Conservation (phyloP, 2,888 invertebrate species). For the Eristalinus aeneus region DNA sequence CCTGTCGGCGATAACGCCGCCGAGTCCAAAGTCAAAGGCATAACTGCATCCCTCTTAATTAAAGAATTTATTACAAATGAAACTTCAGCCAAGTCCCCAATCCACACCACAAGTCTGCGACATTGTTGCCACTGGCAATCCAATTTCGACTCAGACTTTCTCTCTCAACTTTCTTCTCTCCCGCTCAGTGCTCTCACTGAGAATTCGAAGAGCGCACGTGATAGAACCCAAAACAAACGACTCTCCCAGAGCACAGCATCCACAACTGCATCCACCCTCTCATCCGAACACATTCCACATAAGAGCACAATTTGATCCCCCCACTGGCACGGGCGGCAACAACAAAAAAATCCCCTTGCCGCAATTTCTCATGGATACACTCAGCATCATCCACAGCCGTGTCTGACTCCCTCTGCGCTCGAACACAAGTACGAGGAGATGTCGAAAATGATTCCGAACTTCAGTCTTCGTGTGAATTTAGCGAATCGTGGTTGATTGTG, state of each 20-base stretch:
- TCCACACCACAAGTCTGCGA: background rate
- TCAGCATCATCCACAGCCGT: background rate
- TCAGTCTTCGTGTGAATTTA: slow-evolving; percentile 80
- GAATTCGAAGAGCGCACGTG: slow-evolving; percentile 45
- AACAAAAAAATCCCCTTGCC: slow-evolving; percentile 52
- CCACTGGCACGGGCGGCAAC: background rate
- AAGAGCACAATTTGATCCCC: background rate
- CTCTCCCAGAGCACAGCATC: slow-evolving; percentile 39
- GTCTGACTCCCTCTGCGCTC: slow-evolving; percentile 34
- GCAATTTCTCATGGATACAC: slow-evolving; percentile 46
- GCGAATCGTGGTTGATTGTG: slow-evolving; percentile 75
- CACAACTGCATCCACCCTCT: slow-evolving; percentile 31
- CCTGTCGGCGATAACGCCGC: background rate
- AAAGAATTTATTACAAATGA: slow-evolving; percentile 25
- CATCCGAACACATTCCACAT: background rate
- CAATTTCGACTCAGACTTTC: background rate
- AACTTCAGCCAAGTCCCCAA: background rate
- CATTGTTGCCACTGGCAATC: background rate
- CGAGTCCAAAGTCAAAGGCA: background rate
- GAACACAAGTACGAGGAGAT: slow-evolving; percentile 24
- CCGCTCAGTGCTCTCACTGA: background rate
- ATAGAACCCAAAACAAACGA: slow-evolving; percentile 19
- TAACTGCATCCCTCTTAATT: slow-evolving; percentile 15
- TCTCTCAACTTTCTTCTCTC: background rate
- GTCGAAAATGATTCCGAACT: slow-evolving; percentile 64